These are phyloP conservation scores for Notodonta ziczac DNA, from an alignment of 2,888 invertebrate species.

Conservation along the genomic window DNA sequence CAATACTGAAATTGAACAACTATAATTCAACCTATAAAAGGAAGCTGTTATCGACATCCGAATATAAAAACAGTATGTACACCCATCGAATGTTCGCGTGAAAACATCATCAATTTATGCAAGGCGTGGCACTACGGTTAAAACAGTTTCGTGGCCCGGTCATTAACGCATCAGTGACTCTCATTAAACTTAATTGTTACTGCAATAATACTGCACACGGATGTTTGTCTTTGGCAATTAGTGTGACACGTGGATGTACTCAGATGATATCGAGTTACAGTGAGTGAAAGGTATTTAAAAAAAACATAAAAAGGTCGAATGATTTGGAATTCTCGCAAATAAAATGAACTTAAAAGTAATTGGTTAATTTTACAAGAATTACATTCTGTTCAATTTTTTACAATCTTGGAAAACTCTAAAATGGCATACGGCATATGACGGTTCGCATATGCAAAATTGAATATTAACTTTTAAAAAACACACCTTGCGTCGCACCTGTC, in stretches of 20 bases:
- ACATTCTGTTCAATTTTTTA: not conserved
- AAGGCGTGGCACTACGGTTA: conserved; percentile 14
- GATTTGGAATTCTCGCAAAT: no score
- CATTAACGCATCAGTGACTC: conserved; percentile 52
- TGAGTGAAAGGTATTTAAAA: no score
- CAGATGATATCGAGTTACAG: no score
- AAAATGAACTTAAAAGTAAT: no score
- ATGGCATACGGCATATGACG: not conserved
- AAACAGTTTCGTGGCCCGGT: conserved; percentile 43
- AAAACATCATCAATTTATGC: conserved; percentile 12
- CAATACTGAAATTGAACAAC: not conserved
- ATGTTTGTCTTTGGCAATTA: not conserved
- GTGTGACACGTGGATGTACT: not conserved
- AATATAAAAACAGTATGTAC: not conserved
- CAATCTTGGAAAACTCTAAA: not conserved
- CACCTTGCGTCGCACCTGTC: conserved; percentile 4
- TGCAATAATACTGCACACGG: not conserved
- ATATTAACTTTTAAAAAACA: conserved; percentile 4
- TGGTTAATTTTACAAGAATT: not conserved
- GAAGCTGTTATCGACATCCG: not conserved
- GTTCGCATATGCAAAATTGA: not conserved
- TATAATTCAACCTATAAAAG: not conserved
- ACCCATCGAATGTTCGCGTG: conserved; percentile 10
- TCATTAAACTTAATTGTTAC: conserved; percentile 48
- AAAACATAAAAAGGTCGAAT: no score